phyloP scores from a whole-genome alignment of 2,797 vertebrate species.

The Periparus ater region DNA sequence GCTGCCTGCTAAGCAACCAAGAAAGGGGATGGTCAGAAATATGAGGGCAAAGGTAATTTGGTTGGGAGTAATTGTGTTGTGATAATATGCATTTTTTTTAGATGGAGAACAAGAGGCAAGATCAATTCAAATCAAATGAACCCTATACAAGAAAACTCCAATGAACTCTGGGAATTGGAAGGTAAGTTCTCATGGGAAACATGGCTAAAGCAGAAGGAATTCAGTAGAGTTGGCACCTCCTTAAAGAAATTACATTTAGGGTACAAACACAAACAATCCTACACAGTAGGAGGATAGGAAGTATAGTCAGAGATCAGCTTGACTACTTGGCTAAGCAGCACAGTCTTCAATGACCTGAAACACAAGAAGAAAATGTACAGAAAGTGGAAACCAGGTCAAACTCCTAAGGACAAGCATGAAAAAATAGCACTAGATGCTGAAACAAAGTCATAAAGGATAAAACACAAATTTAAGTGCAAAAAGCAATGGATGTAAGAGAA shows the following conservation, averaged over 20 bases:
- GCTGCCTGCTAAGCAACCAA: slow-evolving; percentile 36
- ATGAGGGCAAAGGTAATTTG: neutral
- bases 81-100: neutral
- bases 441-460: neutral
- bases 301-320: neutral
- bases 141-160: neutral
- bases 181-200: slow-evolving; percentile 42
- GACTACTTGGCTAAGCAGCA: slow-evolving; percentile 12
- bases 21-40: neutral
- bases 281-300: slow-evolving; percentile 41
- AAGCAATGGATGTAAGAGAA: neutral
- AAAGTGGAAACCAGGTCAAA: slow-evolving; percentile 33
- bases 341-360: slow-evolving; percentile 14
- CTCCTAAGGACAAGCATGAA: neutral
- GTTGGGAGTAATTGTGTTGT: neutral
- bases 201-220: slow-evolving; percentile 16
- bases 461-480: neutral
- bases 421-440: neutral
- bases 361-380: slow-evolving; percentile 37
- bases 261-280: slow-evolving; percentile 32
- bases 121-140: neutral
- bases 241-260: slow-evolving; percentile 34
- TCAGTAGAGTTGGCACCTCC: slow-evolving; percentile 34
- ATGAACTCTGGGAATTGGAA: neutral
- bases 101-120: neutral